Evolutionary conservation across 2,113 vertebrate genomes (phyloP), one percentile per base, ranked within the genome.

Genomic region (Sturnus vulgaris): DNA sequence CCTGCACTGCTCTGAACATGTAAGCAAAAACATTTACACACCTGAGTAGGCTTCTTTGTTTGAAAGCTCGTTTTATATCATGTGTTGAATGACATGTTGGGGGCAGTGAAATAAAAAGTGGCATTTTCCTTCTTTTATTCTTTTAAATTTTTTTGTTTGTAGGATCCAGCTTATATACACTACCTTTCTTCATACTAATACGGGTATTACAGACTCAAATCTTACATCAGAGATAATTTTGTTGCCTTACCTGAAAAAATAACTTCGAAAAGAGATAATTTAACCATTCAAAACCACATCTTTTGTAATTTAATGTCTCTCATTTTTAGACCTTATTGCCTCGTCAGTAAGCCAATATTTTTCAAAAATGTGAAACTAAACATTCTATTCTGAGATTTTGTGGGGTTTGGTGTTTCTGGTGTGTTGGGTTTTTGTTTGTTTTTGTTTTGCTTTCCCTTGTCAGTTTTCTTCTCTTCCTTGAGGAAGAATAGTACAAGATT

Each of bases 361-460:
- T 46, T 87, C 6, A 77, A 49, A 78, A 52, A 42, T 11, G 1
- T 22, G 23, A 61, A 92, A 65, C 2, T 12, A 46, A 86, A 44
- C 1, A 42, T 61, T 47, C 33, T 7, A 9, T 55, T 69, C 18
- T 82, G 30, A 65, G 12, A 33, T 44, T 69, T 52, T 82, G 4
- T 14, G 27, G 18, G 9, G 5, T 37, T 86, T 52, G 5, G 11
- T 68, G 17, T 18, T 33, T 53, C 1, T 0, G 2, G 9, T 24
- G 28, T 10, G 1, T 12, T 39, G 5, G 5, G 7, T 52, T n/a
- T 59, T n/a, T 50, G 18, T 8, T 30, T 20, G 2, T 2, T 37
- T 63, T 11, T 22, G 18, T 14, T 52, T 52, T 28, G n/a, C n/a
- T 55, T 30, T 3, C 2, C 6, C 8, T 40, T 44, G 6, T 68